Percentiles rank a stretch among this genome's conserved stretches.
phyloP scores from a whole-genome alignment of 2,888 invertebrate genomes.

The Geophilus truncorum region DNA sequence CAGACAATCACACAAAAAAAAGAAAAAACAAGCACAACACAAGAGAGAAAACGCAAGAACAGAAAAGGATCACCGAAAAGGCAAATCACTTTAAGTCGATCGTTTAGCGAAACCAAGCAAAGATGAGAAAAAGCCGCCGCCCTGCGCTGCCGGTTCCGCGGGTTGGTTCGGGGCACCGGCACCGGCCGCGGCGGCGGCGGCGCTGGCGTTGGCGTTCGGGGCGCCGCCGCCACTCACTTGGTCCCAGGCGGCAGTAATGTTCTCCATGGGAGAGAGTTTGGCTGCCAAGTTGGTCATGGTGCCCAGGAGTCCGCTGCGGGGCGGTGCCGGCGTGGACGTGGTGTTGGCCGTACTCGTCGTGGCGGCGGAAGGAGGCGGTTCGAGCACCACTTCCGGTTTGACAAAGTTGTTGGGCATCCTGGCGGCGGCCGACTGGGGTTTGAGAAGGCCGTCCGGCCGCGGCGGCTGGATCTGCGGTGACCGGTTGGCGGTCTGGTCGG shows the following conservation, averaged over 20 bases:
- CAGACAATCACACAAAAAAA: not conserved
- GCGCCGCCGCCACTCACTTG: not conserved
- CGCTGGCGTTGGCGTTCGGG: not conserved
- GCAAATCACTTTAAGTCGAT: not conserved
- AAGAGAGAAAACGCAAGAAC: not conserved
- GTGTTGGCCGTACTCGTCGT: not conserved
- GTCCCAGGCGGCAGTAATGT: not conserved
- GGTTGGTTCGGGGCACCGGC: not conserved
- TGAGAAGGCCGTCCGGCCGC: not conserved
- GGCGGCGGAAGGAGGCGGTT: not conserved
- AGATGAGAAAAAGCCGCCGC: not conserved
- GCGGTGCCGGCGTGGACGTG: not conserved
- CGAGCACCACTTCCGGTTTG: not conserved
- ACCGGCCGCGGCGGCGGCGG: not conserved
- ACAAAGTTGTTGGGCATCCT: not conserved
- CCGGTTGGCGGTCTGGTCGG: not conserved
- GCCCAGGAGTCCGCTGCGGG: not conserved
- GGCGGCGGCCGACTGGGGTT: not conserved
- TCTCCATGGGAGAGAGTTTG: slow-evolving; percentile 6
- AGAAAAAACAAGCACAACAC: not conserved
- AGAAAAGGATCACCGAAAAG: not conserved
- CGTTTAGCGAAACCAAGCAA: slow-evolving; percentile 8
- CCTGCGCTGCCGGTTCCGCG: not conserved
- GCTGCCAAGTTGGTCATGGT: not conserved
- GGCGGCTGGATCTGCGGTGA: not conserved